Percentiles rank a stretch among this genome's conserved stretches.
Evolutionary conservation across 23 tunicate genomes (phyloP).

Genomic region (Trididemnum miniatum): DNA sequence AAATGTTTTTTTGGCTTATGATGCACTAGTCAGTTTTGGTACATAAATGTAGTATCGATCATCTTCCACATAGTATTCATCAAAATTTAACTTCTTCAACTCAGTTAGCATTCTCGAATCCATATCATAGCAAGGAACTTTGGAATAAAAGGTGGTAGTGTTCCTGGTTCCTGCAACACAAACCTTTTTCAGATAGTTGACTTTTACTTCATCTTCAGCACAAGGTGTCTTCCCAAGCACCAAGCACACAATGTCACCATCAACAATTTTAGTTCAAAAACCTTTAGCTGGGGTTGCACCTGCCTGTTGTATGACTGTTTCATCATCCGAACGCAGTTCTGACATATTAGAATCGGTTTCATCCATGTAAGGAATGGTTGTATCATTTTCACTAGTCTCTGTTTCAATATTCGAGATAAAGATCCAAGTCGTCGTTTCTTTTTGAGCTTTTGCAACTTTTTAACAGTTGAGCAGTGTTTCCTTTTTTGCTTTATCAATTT

Average conservation of each 20-base stretch:
- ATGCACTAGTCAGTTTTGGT: not conserved
- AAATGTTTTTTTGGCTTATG: too few species aligned
- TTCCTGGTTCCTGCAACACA: not conserved
- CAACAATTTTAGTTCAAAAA: not conserved
- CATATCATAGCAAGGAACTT: not conserved
- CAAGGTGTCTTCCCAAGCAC: not conserved
- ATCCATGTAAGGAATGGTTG: not conserved
- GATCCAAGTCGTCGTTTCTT: not conserved
- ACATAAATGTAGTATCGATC: not conserved
- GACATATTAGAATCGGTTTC: not conserved
- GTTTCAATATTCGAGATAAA: not conserved
- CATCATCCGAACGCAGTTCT: not conserved
- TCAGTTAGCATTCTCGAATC: not conserved
- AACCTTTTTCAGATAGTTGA: slow-evolving; percentile 11
- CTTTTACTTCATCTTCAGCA: slow-evolving; percentile 1
- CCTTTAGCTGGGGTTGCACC: not conserved
- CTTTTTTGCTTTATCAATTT: not conserved
- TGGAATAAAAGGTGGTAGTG: not conserved
- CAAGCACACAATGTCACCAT: not conserved
- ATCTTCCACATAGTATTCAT: not conserved
- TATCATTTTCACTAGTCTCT: not conserved
- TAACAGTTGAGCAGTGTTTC: not conserved
- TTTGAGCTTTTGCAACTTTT: not conserved
- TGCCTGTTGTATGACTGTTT: not conserved
- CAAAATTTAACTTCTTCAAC: not conserved